Base-by-base conservation (phyloP, 2,797 vertebrate genomes). In the Brachymystax lenok region DNA sequence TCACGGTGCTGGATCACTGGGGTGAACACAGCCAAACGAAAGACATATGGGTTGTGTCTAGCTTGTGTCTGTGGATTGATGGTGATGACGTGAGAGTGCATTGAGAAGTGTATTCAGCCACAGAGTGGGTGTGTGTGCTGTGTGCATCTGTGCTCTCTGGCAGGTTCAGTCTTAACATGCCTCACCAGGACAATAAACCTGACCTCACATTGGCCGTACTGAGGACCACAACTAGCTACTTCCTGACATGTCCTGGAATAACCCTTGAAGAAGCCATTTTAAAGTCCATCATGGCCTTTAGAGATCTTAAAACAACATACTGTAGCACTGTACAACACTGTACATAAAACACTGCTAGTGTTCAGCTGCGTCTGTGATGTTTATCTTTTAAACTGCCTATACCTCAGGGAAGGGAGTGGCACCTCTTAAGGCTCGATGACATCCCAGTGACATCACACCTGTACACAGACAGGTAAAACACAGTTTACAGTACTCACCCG, bases 401-500 rank as follows among this genome's bases (percentile, higher is more conserved):
- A 71, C 19, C 21, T 52, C 24, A 14, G 3, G 16, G 30, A 28
- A 54, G 33, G 72, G 27, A 3, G 73, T 33, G 33, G n/a, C 24
- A 19, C 4, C 19, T 10, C 12, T n/a, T 14, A 12, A 8, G 40
- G 59, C 61, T 1, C 61, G 17, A 16, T 12, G 12, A 33, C 73
- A 24, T 3, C 64, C 71, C 5, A 69, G n/a, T 73, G 69, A 4
- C 14, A 64, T 69, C 6, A 46, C 33, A 30, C 10, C 17, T 28
- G 7, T 12, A 3, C 40, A 12, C 40, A 13, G 33, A 46, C 54
- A 63, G 56, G 72, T 61, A 54, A 74, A 17, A 35, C 1, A 3
- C 61, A 54, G 2, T 86, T 84, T 92, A 97, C 16, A 24, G 59
- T 24, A 12, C 97, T 98, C 82, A 99, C 98, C 95, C 96, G 93